These are phyloP conservation scores for Sebastes diaconus DNA, from an alignment of 2,797 vertebrate genomes.

Conservation along the genomic window DNA sequence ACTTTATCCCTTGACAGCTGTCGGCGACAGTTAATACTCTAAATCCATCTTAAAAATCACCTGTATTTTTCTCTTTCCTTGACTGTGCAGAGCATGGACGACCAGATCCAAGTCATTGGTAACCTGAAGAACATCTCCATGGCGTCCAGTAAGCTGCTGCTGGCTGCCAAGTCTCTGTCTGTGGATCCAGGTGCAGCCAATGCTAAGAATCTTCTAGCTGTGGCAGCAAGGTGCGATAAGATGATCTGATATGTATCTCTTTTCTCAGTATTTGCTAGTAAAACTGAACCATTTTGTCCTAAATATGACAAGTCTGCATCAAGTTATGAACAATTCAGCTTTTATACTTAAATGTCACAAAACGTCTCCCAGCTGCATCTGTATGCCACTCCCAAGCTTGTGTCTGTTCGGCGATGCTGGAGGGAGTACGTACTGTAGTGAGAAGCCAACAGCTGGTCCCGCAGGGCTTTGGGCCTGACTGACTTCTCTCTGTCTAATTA, in stretches of 20 bases:
- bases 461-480: slow-evolving; percentile 78
- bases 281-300: background rate
- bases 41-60: background rate
- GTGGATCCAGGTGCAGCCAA: slow-evolving; percentile 98
- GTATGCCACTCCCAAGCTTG: slow-evolving; percentile 34
- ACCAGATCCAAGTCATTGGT: slow-evolving; percentile 98
- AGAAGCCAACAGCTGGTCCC: slow-evolving; percentile 72
- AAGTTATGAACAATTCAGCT: background rate
- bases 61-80: slow-evolving; percentile 15
- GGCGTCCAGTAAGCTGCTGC: slow-evolving; percentile 96
- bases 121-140: slow-evolving; percentile 99
- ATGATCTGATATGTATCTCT: slow-evolving; percentile 16
- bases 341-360: background rate
- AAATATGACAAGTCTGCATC: slow-evolving; percentile 1
- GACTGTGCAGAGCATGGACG: slow-evolving; percentile 90
- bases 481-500: slow-evolving; percentile 83
- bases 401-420: slow-evolving; percentile 44
- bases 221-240: slow-evolving; percentile 92
- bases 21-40: background rate
- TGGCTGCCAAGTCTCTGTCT: slow-evolving; percentile 97
- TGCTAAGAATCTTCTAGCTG: slow-evolving; percentile 97
- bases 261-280: background rate
- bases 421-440: slow-evolving; percentile 54
- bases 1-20: background rate
- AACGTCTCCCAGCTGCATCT: slow-evolving; percentile 30